Evolutionary conservation across 2,797 vertebrate species (phyloP).

Genomic region (Xyrichtys novacula): DNA sequence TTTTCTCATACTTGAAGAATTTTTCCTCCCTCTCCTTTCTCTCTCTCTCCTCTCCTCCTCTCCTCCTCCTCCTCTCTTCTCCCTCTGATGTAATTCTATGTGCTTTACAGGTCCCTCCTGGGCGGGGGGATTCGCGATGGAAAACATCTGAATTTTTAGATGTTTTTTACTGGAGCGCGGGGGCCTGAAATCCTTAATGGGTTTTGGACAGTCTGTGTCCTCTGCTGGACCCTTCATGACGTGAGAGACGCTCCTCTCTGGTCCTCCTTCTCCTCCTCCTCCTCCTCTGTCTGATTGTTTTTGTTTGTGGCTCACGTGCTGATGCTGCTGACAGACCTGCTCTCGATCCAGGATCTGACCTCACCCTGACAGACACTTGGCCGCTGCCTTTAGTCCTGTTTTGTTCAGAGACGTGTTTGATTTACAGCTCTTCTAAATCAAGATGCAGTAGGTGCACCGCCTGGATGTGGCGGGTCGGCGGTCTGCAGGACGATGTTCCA

Average conservation of each 20-base stretch:
- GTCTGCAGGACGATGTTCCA: too few relatives aligned
- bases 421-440: background rate
- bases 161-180: constrained; percentile 54
- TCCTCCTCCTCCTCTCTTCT: constrained; percentile 32
- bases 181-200: constrained; percentile 20
- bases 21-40: constrained; percentile 66
- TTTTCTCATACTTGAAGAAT: constrained; percentile 86
- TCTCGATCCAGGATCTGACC: constrained; percentile 26
- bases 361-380: constrained; percentile 32
- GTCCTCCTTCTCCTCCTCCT: background rate
- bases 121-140: constrained; percentile 68
- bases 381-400: background rate
- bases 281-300: background rate
- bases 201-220: constrained; percentile 52
- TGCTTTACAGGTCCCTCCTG: constrained; percentile 77
- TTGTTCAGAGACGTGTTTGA: constrained; percentile 4
- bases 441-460: background rate
- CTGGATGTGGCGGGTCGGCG: too few relatives aligned
- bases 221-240: constrained; percentile 17
- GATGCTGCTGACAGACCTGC: constrained; percentile 38
- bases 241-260: background rate
- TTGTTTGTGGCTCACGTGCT: constrained; percentile 2
- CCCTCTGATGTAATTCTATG: constrained; percentile 81
- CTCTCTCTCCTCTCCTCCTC: constrained; percentile 31
- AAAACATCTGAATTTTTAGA: constrained; percentile 81